These are phyloP conservation scores for Cassiopea andromeda DNA, from an alignment of 30 jellyfish, hydroid and myxozoan species.

Conservation along the genomic window DNA sequence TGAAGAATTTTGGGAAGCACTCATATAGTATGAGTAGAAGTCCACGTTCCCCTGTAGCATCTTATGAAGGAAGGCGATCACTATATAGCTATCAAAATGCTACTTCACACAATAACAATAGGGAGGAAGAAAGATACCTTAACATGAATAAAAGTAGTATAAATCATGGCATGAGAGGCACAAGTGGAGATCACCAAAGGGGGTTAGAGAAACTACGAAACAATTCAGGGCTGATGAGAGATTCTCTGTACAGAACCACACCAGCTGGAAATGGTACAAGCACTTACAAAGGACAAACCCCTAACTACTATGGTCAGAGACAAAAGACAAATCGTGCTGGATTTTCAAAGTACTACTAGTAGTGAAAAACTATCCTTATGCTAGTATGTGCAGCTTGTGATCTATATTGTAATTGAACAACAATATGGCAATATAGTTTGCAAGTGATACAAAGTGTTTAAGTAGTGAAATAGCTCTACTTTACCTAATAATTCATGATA, in stretches of 20 bases:
- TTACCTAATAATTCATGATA: too few relatives aligned
- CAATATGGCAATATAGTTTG: too few relatives aligned
- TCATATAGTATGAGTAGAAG: background rate
- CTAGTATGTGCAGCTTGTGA: too few relatives aligned
- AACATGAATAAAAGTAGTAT: background rate
- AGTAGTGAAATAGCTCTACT: too few relatives aligned
- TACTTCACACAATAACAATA: background rate
- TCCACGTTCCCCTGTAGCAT: slow-evolving; percentile 28
- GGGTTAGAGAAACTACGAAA: background rate
- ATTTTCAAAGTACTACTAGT: slow-evolving; percentile 18
- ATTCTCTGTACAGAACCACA: background rate
- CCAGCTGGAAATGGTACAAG: background rate
- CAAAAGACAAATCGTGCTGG: background rate
- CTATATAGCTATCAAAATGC: slow-evolving; percentile 48
- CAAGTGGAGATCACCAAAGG: background rate
- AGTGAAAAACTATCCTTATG: too few relatives aligned
- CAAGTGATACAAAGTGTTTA: too few relatives aligned
- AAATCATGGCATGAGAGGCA: background rate
- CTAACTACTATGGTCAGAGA: background rate
- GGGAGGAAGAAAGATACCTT: background rate
- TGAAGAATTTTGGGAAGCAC: background rate
- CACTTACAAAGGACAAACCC: background rate
- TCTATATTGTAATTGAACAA: too few relatives aligned
- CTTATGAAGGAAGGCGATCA: slow-evolving; percentile 19
- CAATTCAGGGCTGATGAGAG: background rate